These are phyloP conservation scores for Eciton burchellii DNA, from an alignment of 1,140 invertebrate genomes.

Conservation along the genomic window DNA sequence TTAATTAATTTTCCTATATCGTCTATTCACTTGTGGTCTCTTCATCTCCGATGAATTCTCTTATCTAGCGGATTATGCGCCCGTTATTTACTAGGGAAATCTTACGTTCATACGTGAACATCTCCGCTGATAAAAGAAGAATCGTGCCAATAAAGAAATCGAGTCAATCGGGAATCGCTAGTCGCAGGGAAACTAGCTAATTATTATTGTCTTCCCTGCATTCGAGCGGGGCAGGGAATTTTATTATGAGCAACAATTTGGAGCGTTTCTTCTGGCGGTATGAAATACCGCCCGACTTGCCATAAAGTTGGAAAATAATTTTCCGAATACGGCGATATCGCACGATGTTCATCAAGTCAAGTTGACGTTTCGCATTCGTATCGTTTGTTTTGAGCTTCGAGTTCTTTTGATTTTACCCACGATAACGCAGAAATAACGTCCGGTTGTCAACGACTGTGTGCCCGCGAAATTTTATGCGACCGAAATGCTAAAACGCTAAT, in stretches of 20 bases:
- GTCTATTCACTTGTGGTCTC: no score
- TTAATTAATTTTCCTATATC: not conserved
- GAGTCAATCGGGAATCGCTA: slow-evolving; percentile 14
- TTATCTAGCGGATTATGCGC: not conserved
- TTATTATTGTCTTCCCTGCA: not conserved
- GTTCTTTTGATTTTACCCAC: not conserved
- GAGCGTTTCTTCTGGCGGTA: no score
- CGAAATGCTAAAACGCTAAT: slow-evolving; percentile 32
- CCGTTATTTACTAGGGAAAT: not conserved
- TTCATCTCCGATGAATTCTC: slow-evolving; percentile 1
- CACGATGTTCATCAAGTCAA: not conserved
- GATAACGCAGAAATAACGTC: slow-evolving; percentile 5
- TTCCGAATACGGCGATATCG: not conserved
- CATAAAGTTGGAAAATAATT: no score
- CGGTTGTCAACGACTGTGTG: slow-evolving; percentile 16
- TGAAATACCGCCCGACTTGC: no score
- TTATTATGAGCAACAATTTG: no score
- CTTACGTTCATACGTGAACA: not conserved
- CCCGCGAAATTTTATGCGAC: slow-evolving; percentile 35
- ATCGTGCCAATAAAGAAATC: not conserved
- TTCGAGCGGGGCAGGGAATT: not conserved
- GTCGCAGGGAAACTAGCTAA: slow-evolving; percentile 5
- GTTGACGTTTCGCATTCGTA: not conserved
- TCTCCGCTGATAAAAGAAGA: no score
- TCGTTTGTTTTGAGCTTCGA: not conserved